These are phyloP conservation scores for Brachystomella parvula DNA, from an alignment of 1,140 invertebrate species.

Conservation along the genomic window DNA sequence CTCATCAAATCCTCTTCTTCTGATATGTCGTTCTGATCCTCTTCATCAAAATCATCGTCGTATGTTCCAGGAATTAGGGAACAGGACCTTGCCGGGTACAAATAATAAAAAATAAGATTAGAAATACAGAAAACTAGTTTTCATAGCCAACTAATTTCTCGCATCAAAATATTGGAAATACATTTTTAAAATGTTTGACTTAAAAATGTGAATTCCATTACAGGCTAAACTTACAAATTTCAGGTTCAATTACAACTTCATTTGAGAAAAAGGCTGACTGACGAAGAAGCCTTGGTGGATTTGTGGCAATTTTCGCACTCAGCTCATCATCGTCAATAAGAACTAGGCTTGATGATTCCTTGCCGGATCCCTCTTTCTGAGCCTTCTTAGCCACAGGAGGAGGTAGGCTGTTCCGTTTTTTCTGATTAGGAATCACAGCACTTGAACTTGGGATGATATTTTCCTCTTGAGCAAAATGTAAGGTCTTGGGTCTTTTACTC, in stretches of 20 bases:
- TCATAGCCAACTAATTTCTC: not conserved
- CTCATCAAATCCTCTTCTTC: slow-evolving; percentile 32
- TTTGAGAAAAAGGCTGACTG: slow-evolving; percentile 37
- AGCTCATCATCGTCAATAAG: slow-evolving; percentile 33
- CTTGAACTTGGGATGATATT: not conserved
- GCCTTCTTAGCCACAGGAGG: not conserved
- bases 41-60: slow-evolving; percentile 28
- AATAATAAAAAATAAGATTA: not conserved
- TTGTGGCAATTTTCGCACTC: slow-evolving; percentile 37
- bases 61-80: slow-evolving; percentile 31
- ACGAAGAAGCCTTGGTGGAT: slow-evolving; percentile 31
- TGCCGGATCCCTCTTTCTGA: not conserved
- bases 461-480: not conserved
- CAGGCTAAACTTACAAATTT: slow-evolving; percentile 24
- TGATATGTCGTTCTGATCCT: slow-evolving; percentile 23
- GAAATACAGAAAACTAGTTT: not conserved
- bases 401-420: not conserved
- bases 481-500: slow-evolving; percentile 10
- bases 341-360: slow-evolving; percentile 12
- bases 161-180: not conserved
- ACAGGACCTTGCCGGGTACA: slow-evolving; percentile 13
- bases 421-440: slow-evolving; percentile 8
- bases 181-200: not conserved
- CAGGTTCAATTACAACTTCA: slow-evolving; percentile 37
- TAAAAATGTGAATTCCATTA: not conserved